Base-by-base conservation (phyloP, 2,797 vertebrate genomes). In the Anguilla obscura region DNA sequence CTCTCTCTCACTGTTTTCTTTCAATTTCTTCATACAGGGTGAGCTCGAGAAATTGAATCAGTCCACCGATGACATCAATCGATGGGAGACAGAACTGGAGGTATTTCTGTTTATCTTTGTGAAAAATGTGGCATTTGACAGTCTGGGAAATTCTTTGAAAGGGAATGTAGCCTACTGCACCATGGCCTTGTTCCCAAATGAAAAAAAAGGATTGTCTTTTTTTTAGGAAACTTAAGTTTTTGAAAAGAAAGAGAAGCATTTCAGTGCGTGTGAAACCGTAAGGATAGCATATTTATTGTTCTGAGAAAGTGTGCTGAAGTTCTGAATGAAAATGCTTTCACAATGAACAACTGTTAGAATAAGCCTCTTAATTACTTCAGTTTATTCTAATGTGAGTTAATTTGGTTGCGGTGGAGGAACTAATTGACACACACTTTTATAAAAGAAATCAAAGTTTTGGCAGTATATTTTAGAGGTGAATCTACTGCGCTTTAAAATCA, bases 11-110 rank as follows among this genome's bases (percentile, higher is more conserved):
- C 79, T 87, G 27, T 85, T 33, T 85, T 69, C 83, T 79, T 74
- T 58, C 94, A 88, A 93, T 92, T 90, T 90, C 89, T 92, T 88
- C 93, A 90, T 94, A 93, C 93, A 99, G 98, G 98, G 98, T 71
- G 98, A 99, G 84, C 93, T 99, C 91, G 98, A 99, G 95, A 99
- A 98, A 92, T 92, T 99, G 87, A 99, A 99, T 94, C 98, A 99
- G 90, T 99, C 98, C 21, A 99, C 98, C 2, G 98, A 99, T 89
- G 97, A 97, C 90, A 99, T 99, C 92, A 99, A 99, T 95, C 95
- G 97, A 91, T 97, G 97, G 91, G 98, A 99, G 94, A 98, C 97
- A 0, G 98, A 99, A 89, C 95, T 99, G 87, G 98, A 99, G 98
- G 98, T 99, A 97, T 60, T 94, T 48, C 18, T 21, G 58, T 60